Conservation (phyloP, 2,888 invertebrate species). For the Phalangium opilio region DNA sequence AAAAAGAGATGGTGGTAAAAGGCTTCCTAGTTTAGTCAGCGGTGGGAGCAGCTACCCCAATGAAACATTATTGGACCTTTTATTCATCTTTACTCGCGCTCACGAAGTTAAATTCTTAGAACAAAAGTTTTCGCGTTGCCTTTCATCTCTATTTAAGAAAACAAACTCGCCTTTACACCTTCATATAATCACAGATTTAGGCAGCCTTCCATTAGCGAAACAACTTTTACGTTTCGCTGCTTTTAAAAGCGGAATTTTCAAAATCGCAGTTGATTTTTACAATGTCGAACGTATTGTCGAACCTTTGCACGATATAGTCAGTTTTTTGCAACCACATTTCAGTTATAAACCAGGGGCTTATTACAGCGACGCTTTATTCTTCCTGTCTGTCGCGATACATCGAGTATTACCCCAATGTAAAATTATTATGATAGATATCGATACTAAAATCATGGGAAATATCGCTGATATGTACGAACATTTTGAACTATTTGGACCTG, state of each 20-base stretch:
- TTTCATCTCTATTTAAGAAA: constrained; percentile 12
- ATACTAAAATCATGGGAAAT: constrained; percentile 54
- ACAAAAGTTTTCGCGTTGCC: constrained; percentile 8
- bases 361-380: constrained; percentile 62
- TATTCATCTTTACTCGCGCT: constrained; percentile 8
- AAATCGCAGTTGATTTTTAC: constrained; percentile 12
- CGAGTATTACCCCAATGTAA: constrained; percentile 45
- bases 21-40: too few species aligned
- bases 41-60: too few species aligned
- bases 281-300: constrained; percentile 14
- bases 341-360: constrained; percentile 51
- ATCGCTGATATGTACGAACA: constrained; percentile 47
- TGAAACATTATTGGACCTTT: too few species aligned
- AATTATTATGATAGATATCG: constrained; percentile 58
- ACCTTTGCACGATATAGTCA: constrained; percentile 33
- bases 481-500: constrained; percentile 46
- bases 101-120: constrained; percentile 8
- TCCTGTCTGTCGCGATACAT: constrained; percentile 55
- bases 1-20: too few species aligned
- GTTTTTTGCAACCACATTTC: constrained; percentile 52
- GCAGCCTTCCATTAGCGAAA: too few species aligned
- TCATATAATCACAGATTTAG: constrained; percentile 4
- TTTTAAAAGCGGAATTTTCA: background rate
- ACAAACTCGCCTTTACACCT: constrained; percentile 7
- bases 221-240: background rate